Evolutionary conservation across 2,888 invertebrate species (phyloP), one percentile per base, ranked within the genome.

Genomic region (Ditula angustiorana): DNA sequence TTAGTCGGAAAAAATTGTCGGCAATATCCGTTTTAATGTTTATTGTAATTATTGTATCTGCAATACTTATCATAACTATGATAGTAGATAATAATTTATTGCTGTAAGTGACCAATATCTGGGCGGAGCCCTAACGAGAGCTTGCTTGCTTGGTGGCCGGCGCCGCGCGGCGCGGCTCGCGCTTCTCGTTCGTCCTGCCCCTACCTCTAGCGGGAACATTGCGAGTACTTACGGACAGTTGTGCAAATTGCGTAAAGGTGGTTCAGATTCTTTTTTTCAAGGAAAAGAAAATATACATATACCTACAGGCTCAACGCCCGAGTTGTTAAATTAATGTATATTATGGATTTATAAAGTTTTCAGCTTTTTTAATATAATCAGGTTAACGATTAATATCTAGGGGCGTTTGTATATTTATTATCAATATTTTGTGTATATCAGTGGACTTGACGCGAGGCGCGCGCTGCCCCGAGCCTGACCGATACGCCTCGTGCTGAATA

Each of bases 361-460:
- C 86, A 85, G 88, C 88, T 88, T 91, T 88, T 88, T 86, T 84
- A 87, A 86, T 87, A 82, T 87, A 87, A 90, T 89, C 88, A 62
- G 66, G 52, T 61, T 66, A 65, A 66, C 78, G 85, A 83, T 85
- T 84, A 83, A 81, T 76, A 76, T 79, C 75, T 85, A 83, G 82
- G 78, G 80, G 80, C 78, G 81, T 81, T 80, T 86, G 81, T 85
- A 86, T 86, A 86, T 82, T 53, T 85, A 84, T 79, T 79, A 81
- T 81, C 79, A 78, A 83, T 87, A 86, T 84, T 87, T 85, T 87
- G 82, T 89, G 86, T 88, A 87, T 87, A 87, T 86, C 82, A 82
- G 82, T 81, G 85, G 76, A 80, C 71, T 75, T 76, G 76, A 72
- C 71, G 81, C 73, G 81, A 80, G 85, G 81, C 82, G 82, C 75